phyloP scores from a whole-genome alignment of 2,113 vertebrate genomes.

The Anas platyrhynchos region DNA sequence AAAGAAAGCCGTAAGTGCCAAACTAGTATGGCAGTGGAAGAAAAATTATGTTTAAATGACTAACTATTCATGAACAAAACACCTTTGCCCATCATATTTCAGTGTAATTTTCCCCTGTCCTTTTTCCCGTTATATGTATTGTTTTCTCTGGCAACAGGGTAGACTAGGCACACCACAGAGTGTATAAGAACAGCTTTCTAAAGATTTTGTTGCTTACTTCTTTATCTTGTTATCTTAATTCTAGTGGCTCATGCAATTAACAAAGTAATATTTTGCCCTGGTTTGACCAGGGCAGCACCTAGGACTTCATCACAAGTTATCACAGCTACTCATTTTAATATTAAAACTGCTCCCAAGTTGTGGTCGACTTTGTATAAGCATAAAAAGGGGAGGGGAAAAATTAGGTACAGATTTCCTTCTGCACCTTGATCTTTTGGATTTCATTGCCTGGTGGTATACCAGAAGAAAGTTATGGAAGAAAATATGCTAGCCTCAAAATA shows the following conservation, averaged over 20 bases:
- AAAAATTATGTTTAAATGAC: not conserved
- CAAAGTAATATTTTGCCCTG: not conserved
- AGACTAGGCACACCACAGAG: not conserved
- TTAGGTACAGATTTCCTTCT: not conserved
- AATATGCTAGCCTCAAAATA: not conserved
- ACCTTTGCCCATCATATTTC: not conserved
- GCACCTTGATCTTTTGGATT: not conserved
- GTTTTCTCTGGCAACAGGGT: not conserved
- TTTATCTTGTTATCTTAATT: not conserved
- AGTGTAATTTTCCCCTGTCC: not conserved
- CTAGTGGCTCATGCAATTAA: not conserved
- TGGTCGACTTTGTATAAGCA: not conserved
- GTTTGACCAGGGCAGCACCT: not conserved
- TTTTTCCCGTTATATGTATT: not conserved
- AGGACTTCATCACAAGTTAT: not conserved
- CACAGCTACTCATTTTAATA: not conserved
- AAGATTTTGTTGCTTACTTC: not conserved
- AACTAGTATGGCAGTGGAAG: not conserved
- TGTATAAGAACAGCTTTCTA: not conserved
- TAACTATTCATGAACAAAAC: not conserved
- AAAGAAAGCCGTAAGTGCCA: not conserved
- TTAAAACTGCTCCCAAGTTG: not conserved
- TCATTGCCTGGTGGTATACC: not conserved
- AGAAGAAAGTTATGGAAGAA: not conserved
- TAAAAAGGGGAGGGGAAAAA: not conserved